Conservation (phyloP, 1,140 invertebrate species). For the Pseudomyrmex flavicornis region DNA sequence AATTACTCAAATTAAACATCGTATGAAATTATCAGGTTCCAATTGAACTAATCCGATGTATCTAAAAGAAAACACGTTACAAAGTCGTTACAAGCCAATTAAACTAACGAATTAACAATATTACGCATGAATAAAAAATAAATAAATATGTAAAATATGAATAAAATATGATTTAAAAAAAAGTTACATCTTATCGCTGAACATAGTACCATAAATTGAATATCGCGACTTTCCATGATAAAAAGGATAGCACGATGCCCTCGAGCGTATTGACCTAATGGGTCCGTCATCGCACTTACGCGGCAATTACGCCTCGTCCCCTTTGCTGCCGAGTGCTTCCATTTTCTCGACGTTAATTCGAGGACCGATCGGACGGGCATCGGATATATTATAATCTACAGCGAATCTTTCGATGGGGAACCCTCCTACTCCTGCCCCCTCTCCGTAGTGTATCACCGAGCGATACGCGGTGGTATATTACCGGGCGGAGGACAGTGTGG, state of each 20-base stretch:
- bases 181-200: neutral
- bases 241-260: constrained; percentile 18
- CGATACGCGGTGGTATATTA: constrained; percentile 77
- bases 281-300: constrained; percentile 35
- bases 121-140: too few species aligned
- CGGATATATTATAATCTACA: constrained; percentile 74
- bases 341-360: constrained; percentile 74
- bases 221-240: neutral
- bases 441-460: constrained; percentile 35
- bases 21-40: neutral
- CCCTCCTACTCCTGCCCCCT: constrained; percentile 64
- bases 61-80: neutral
- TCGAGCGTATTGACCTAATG: constrained; percentile 6
- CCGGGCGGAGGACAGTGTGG: constrained; percentile 45
- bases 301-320: constrained; percentile 12
- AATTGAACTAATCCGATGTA: neutral
- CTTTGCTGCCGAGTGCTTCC: constrained; percentile 60
- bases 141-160: neutral
- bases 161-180: constrained; percentile 8
- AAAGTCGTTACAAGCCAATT: too few species aligned
- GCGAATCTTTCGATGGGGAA: constrained; percentile 67
- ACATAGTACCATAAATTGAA: neutral
- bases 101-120: neutral
- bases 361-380: constrained; percentile 70
- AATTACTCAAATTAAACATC: neutral